A percentile compares a stretch with the other conserved stretches of the same genome.
phyloP scores from a whole-genome alignment of 2,888 invertebrate species.

The Macrophya annulata region DNA sequence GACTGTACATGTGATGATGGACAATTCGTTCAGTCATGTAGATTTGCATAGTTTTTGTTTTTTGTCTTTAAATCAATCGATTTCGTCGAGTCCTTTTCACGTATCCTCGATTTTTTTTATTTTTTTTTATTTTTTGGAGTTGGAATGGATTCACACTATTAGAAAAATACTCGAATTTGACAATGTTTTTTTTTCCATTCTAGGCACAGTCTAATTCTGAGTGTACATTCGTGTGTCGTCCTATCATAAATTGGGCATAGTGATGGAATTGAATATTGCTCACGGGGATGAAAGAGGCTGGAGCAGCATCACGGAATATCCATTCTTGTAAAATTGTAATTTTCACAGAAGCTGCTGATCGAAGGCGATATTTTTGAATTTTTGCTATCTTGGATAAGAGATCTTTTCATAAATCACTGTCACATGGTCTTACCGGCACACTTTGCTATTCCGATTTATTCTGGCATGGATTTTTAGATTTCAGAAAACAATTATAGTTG shows the following conservation, averaged over 20 bases:
- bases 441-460: slow-evolving; percentile 5
- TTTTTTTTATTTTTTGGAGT: no score
- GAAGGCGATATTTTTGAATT: slow-evolving; percentile 23
- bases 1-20: neutral
- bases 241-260: neutral
- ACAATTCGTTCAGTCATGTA: neutral
- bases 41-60: neutral
- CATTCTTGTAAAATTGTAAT: neutral
- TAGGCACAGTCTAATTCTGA: neutral
- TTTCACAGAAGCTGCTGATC: neutral
- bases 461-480: slow-evolving; percentile 3
- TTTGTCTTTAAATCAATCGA: neutral
- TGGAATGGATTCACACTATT: neutral
- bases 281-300: neutral
- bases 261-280: neutral
- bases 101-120: neutral
- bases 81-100: neutral
- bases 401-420: slow-evolving; percentile 39
- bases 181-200: neutral
- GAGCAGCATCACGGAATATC: slow-evolving; percentile 1
- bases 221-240: neutral
- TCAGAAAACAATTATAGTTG: neutral
- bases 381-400: neutral
- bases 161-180: neutral
- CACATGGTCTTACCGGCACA: neutral